A percentile compares a stretch with the other conserved stretches of the same genome.
Conservation (phyloP, 1,140 invertebrate species). For the Plectus sambesii region DNA sequence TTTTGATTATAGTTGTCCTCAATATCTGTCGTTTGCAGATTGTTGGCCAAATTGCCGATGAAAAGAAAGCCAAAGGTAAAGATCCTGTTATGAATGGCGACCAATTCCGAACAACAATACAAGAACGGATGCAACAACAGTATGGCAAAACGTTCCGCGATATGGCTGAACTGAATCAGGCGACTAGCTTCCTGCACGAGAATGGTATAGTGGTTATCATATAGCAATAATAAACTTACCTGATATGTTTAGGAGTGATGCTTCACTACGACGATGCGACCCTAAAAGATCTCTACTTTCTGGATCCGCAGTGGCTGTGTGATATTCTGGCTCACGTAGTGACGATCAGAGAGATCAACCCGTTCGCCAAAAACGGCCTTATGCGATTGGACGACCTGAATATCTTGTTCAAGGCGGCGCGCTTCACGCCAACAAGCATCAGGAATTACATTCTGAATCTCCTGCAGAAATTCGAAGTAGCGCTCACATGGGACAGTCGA, state of each 20-base stretch:
- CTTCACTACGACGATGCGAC: constrained; percentile 94
- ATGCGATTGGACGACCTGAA: constrained; percentile 89
- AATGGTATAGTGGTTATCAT: constrained; percentile 61
- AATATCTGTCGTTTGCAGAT: constrained; percentile 20
- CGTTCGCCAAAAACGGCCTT: constrained; percentile 74
- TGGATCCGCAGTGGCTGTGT: constrained; percentile 96
- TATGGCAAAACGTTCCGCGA: constrained; percentile 61
- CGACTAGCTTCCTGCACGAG: constrained; percentile 89
- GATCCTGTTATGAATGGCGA: constrained; percentile 81
- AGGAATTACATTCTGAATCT: constrained; percentile 67
- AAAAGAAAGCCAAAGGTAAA: constrained; percentile 47
- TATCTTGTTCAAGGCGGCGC: constrained; percentile 71
- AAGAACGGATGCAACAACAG: constrained; percentile 57
- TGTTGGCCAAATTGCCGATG: constrained; percentile 48
- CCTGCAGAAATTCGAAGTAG: constrained; percentile 92
- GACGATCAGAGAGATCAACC: constrained; percentile 87
- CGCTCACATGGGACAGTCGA: constrained; percentile 84
- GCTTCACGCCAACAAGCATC: constrained; percentile 50
- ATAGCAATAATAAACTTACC: too few relatives aligned
- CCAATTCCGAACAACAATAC: constrained; percentile 60
- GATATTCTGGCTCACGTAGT: constrained; percentile 92
- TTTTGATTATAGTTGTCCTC: constrained; percentile 9
- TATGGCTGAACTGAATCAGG: constrained; percentile 77
- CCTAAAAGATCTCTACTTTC: constrained; percentile 80
- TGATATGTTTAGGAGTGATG: constrained; percentile 60